A percentile compares a stretch with the other conserved stretches of the same genome.
Conservation (phyloP, 2,113 vertebrate species). For the Mionectes macconnelli region DNA sequence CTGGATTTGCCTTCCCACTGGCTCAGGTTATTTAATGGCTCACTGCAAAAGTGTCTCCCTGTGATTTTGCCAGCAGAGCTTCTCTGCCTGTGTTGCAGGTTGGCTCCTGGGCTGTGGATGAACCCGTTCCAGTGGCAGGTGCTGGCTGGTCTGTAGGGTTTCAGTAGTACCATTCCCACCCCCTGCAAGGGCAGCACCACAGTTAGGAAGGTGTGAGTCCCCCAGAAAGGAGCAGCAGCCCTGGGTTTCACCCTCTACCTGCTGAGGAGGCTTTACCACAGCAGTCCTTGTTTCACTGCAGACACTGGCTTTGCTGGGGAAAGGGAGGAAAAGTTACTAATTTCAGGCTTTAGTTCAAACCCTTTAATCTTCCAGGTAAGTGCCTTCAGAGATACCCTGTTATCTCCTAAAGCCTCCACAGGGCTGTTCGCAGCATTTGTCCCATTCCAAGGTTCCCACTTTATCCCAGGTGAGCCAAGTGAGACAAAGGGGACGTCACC, state of each 20-base stretch:
- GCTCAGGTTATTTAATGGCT: not conserved
- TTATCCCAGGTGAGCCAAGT: constrained; percentile 45
- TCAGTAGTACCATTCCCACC: constrained; percentile 51
- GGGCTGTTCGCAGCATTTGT: constrained; percentile 10
- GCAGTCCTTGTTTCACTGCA: constrained; percentile 59
- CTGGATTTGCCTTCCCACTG: not conserved
- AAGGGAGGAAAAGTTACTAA: constrained; percentile 62
- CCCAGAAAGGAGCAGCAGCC: constrained; percentile 53
- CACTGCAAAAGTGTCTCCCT: not conserved
- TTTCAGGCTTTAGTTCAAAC: constrained; percentile 68
- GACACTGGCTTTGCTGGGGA: not conserved
- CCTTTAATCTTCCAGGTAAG: constrained; percentile 63
- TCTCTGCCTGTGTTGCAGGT: not conserved
- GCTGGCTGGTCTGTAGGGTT: constrained; percentile 49
- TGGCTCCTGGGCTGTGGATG: not conserved
- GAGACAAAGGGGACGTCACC: constrained; percentile 22
- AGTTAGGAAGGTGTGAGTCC: constrained; percentile 53
- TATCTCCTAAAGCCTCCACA: constrained; percentile 18
- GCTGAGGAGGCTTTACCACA: not conserved
- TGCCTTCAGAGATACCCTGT: not conserved
- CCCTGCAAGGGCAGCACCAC: constrained; percentile 63
- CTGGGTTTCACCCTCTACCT: not conserved
- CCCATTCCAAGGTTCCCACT: constrained; percentile 7
- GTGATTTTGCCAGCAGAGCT: not conserved
- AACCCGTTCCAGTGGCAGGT: constrained; percentile 13